Percentiles rank a stretch among this genome's conserved stretches.
Conservation (phyloP, 2,113 vertebrate species). For the Enhydra lutris region DNA sequence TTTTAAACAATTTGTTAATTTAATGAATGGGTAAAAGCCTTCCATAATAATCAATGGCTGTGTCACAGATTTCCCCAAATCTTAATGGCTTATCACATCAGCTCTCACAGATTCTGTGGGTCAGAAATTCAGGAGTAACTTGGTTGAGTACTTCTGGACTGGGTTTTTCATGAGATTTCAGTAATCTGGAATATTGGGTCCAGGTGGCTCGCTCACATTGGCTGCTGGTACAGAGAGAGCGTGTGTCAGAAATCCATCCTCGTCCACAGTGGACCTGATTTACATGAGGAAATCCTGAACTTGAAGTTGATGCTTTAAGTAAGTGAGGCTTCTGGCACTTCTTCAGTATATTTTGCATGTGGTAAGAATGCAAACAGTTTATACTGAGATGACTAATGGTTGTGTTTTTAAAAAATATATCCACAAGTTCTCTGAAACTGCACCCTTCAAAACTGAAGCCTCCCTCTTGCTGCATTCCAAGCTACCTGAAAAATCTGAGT, state of each 20-base stretch:
- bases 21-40: not conserved
- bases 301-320: not conserved
- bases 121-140: not conserved
- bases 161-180: not conserved
- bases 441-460: not conserved
- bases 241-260: not conserved
- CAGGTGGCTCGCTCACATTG: not conserved
- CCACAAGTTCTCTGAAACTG: not conserved
- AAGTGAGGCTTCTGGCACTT: not conserved
- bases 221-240: not conserved
- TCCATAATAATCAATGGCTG: not conserved
- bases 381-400: not conserved
- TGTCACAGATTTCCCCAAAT: not conserved
- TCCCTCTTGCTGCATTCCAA: not conserved
- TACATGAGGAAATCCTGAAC: not conserved
- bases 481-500: not conserved
- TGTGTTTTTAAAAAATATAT: not conserved
- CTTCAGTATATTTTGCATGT: not conserved
- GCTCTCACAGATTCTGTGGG: not conserved
- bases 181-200: not conserved
- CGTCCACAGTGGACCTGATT: not conserved
- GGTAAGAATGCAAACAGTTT: not conserved
- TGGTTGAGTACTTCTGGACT: not conserved
- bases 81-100: not conserved
- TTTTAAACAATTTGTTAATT: not conserved